Evolutionary conservation across 2,888 invertebrate species (phyloP).

Genomic region (Copidosoma aretas): DNA sequence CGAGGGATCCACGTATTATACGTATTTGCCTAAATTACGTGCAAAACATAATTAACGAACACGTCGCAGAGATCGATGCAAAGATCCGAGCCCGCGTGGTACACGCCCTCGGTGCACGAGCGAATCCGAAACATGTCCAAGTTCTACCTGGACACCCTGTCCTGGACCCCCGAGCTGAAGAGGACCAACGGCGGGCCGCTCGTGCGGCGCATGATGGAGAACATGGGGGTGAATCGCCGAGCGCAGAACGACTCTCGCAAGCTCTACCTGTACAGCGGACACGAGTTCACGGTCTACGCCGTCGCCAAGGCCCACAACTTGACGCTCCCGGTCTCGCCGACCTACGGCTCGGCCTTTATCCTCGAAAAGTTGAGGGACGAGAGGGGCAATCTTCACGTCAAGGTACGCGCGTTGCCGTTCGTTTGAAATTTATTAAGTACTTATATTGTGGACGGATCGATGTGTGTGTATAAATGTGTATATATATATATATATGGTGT

Average conservation of each 20-base stretch:
- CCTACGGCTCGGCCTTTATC: conserved; percentile 46
- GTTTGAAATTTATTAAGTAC: neutral
- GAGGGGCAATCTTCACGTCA: conserved; percentile 35
- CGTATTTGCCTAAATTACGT: neutral
- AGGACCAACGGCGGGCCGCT: conserved; percentile 24
- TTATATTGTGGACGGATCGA: neutral
- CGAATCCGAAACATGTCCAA: neutral
- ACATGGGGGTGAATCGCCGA: no score
- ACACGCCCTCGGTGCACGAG: neutral
- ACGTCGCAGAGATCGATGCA: conserved; percentile 7
- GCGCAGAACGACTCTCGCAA: conserved; percentile 59
- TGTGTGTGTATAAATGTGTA: no score
- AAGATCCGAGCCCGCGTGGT: conserved; percentile 17
- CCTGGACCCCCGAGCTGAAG: conserved; percentile 9
- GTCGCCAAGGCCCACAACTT: conserved; percentile 67
- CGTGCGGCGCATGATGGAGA: conserved; percentile 12
- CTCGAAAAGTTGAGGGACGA: conserved; percentile 44
- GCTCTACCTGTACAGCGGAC: conserved; percentile 67
- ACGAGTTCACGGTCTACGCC: conserved; percentile 71
- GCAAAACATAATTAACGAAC: neutral
- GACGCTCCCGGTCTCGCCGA: conserved; percentile 40
- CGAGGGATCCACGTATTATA: no score
- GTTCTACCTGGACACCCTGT: conserved; percentile 20
- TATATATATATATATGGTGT: no score
- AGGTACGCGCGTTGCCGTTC: conserved; percentile 38